Base-by-base conservation (phyloP, 2,888 invertebrate genomes). In the Coleophora deauratella region DNA sequence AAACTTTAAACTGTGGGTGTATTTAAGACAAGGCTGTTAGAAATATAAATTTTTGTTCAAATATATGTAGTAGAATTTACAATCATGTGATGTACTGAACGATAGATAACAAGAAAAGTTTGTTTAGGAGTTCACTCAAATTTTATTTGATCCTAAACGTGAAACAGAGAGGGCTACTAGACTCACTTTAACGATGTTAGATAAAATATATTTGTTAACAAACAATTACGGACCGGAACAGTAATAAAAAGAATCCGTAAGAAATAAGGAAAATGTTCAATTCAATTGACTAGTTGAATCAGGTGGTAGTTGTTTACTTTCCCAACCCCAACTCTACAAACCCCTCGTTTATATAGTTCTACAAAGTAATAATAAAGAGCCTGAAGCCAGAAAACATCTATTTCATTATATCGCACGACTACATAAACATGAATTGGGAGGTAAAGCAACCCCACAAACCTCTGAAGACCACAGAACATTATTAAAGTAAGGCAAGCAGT, bases 301-400 rank as follows among this genome's bases (percentile, higher is more conserved):
- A 72, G 69, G 59, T 59, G 59, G 71, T 70, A 76, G 71, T 81
- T 82, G 80, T 82, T 78, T 79, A 72, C 80, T 63, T 73, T 69
- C 62, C 48, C 66, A 53, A 72, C 78, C 81, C 82, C 69, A 67
- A 59, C 59, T 54, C 35, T 51, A 52, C 55, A 57, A 64, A 57
- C 73, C 77, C 77, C 68, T 64, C 60, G 51, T 57, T 63, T 68
- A 68, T 62, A 62, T 60, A 60, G 57, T 60, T 72, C 73, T 67
- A 68, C 75, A 72, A 76, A 82, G 79, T 81, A 84, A 84, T 81
- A 84, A 81, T 79, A 82, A 78, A 82, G 76, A 71, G 84, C 84
- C 84, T 73, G 81, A 80, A 85, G 84, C 84, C 81, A 81, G 74
- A 84, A 81, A 84, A 82, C 80, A 79, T 78, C 71, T 65, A 81